Evolutionary conservation across 2,797 vertebrate species (phyloP).

Genomic region (Tarsius wallacei): DNA sequence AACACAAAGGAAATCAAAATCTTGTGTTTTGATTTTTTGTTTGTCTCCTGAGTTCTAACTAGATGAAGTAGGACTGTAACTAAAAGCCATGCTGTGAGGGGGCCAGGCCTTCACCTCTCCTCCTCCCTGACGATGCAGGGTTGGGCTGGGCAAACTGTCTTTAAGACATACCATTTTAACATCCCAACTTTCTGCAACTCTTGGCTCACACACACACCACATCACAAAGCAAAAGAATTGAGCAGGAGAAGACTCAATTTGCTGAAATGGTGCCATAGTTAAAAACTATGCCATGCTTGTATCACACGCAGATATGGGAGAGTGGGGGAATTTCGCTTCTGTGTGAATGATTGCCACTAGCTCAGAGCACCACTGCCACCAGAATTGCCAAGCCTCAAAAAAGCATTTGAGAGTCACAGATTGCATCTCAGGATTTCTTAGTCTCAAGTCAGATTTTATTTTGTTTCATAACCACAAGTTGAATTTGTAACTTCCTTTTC

Average conservation of each 20-base stretch:
- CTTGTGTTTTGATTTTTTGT: neutral
- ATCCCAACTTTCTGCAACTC: neutral
- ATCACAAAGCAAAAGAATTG: neutral
- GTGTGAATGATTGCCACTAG: neutral
- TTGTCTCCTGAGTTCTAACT: neutral
- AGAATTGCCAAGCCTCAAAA: neutral
- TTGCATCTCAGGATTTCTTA: neutral
- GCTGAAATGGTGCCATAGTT: too few relatives aligned
- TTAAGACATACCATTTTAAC: neutral
- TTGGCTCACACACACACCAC: neutral
- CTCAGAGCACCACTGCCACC: neutral
- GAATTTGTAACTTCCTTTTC: neutral
- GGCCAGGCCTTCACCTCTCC: neutral
- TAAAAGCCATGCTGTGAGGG: neutral
- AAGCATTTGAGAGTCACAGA: neutral
- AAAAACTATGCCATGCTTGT: neutral
- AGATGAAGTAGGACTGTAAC: neutral
- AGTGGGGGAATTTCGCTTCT: neutral
- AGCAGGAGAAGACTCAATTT: neutral
- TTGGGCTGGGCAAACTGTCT: neutral
- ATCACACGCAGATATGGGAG: neutral
- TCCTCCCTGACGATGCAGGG: too few relatives aligned
- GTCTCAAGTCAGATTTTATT: neutral
- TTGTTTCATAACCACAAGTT: neutral
- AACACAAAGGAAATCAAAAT: neutral